A percentile compares a stretch with the other conserved stretches of the same genome.
Conservation (phyloP, 2,797 vertebrate species). For the Pseudotriccus pelzelni region DNA sequence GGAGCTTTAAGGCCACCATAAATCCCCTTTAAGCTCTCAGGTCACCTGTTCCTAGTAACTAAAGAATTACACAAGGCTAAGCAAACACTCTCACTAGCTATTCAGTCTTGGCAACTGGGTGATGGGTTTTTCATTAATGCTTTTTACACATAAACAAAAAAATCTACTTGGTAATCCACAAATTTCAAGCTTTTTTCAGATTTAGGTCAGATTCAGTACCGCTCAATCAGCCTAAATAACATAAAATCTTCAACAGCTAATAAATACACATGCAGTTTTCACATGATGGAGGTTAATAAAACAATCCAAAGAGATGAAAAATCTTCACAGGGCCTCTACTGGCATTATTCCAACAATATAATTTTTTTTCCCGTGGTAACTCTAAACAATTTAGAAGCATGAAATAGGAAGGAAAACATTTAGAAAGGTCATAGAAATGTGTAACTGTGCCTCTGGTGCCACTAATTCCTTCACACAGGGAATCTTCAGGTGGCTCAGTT, state of each 20-base stretch:
- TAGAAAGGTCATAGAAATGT: neutral
- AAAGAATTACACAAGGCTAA: neutral
- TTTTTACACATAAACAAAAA: neutral
- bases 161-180: neutral
- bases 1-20: neutral
- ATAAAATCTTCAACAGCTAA: neutral
- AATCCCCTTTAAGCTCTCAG: neutral
- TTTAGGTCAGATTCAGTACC: neutral
- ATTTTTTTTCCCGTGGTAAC: neutral
- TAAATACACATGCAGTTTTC: neutral
- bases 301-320: neutral
- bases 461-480: neutral
- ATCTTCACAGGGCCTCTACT: neutral
- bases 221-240: neutral
- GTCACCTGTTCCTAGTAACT: neutral
- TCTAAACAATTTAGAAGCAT: neutral
- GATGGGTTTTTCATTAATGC: neutral
- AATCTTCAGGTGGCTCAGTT: neutral
- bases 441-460: neutral
- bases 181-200: neutral
- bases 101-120: neutral
- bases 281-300: neutral
- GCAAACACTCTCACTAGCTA: neutral
- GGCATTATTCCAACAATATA: neutral
- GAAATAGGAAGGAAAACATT: neutral